Evolutionary conservation across 2,888 invertebrate genomes (phyloP), one percentile per base, ranked within the genome.

Genomic region (Tridacna gigas): DNA sequence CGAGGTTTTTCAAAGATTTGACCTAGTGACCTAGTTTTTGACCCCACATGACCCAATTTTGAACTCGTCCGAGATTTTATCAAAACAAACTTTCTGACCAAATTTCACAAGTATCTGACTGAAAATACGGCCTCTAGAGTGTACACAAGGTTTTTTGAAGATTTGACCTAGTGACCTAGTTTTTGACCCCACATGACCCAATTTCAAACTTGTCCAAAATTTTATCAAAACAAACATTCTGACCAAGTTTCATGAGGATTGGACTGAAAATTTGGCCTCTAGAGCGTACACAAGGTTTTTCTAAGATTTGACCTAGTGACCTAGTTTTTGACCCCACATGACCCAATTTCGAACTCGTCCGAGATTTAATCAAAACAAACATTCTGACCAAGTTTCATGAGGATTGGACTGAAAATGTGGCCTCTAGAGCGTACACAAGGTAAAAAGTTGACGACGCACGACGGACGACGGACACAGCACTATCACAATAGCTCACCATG

Each of bases 11-110:
- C 51, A 13, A 13, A 51, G 15, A 51, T 11, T 51, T 51, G 51
- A 51, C 51, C 51, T 51, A 51, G 51, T 51, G 51, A 51, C 51
- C 51, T 51, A 51, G 51, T 51, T 51, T 51, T 51, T 51, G 51
- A 51, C 51, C 51, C 11, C 11, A 51, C 51, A 51, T 51, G 15
- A 51, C 51, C 51, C 51, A 51, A 11, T 51, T 51, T 51, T 15
- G 51, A 51, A 51, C 51, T 51, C 15, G 51, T 11, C 51, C 51
- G 11, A 51, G 51, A 51, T 51, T 13, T 51, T 15, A 51, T 15
- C 15, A 51, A 51, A 15, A 51, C 51, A 51, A 51, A 51, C 51
- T 15, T 51, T 51, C 51, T 51, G 51, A 51, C 11, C 11, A 51
- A 51, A 15, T 51, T 51, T 51, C 51, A 51, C 11, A 11, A 51